phyloP scores from a whole-genome alignment of 2,888 invertebrate genomes.

The Carterocephalus palaemon region DNA sequence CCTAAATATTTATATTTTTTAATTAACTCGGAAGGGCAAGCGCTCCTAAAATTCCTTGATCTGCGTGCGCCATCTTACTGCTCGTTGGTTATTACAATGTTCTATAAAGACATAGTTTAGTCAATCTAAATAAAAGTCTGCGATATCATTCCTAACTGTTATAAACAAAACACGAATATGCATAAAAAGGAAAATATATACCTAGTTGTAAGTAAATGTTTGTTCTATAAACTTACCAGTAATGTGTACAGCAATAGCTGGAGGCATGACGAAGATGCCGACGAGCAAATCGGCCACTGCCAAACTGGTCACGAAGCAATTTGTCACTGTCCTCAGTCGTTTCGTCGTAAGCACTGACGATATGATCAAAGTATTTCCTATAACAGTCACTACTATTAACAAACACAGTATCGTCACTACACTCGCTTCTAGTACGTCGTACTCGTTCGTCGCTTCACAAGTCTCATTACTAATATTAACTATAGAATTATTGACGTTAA shows the following conservation, averaged over 20 bases:
- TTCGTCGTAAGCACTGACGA: conserved; percentile 92
- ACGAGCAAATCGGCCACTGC: conserved; percentile 96
- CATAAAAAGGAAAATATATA: no score
- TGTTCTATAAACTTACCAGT: conserved; percentile 83
- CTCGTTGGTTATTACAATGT: no score
- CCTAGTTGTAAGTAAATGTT: no score
- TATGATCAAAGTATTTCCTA: conserved; percentile 94
- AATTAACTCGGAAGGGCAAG: no score
- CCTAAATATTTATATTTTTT: no score
- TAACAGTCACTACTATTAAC: conserved; percentile 85
- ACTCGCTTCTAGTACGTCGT: conserved; percentile 75
- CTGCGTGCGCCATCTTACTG: no score
- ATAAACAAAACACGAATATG: no score
- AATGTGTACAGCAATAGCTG: conserved; percentile 92
- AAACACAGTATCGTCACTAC: conserved; percentile 82
- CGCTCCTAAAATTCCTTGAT: no score
- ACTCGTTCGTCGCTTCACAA: conserved; percentile 40
- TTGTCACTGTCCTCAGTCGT: conserved; percentile 93
- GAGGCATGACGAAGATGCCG: conserved; percentile 96
- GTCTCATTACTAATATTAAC: conserved; percentile 33
- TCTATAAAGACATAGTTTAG: no score
- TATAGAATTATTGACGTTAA: conserved; percentile 32
- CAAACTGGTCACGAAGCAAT: conserved; percentile 96
- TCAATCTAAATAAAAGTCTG: no score
- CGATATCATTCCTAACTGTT: no score